Percentiles rank a stretch among this genome's conserved stretches.
Evolutionary conservation across 92 coral and sea anemone genomes (phyloP).

Genomic region (Pocillopora meandrina): DNA sequence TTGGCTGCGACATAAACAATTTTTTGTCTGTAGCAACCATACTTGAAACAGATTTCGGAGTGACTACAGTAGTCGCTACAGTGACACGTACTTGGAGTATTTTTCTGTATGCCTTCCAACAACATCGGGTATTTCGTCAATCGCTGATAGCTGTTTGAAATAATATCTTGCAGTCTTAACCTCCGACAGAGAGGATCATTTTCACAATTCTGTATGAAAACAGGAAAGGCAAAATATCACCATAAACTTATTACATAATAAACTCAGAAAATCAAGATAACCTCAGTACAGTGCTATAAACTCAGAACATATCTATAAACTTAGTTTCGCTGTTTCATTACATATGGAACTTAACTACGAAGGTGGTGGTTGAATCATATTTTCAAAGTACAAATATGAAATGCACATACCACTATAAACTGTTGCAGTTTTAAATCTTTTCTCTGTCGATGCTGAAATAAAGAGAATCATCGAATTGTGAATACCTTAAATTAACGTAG

Average conservation of each 20-base stretch:
- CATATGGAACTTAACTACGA: too few relatives aligned
- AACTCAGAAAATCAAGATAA: too few relatives aligned
- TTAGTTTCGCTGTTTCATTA: too few relatives aligned
- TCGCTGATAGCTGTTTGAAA: constrained; percentile 94
- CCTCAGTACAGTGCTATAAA: too few relatives aligned
- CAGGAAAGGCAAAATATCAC: too few relatives aligned
- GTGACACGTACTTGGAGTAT: constrained; percentile 81
- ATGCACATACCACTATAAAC: constrained; percentile 79
- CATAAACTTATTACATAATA: too few relatives aligned
- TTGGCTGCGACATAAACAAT: too few relatives aligned
- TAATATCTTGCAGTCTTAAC: constrained; percentile 89
- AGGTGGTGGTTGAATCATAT: background rate
- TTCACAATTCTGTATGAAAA: constrained; percentile 79
- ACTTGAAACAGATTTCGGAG: too few relatives aligned
- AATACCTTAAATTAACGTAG: too few relatives aligned
- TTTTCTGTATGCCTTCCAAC: constrained; percentile 91
- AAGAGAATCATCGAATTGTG: background rate
- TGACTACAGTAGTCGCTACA: background rate
- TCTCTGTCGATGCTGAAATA: constrained; percentile 75
- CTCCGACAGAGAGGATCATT: constrained; percentile 88
- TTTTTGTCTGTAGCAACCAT: too few relatives aligned
- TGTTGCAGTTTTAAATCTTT: constrained; percentile 88
- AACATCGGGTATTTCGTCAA: constrained; percentile 94
- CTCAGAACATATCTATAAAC: too few relatives aligned
- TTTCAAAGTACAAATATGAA: background rate